Evolutionary conservation across 2,113 vertebrate genomes (phyloP).

Genomic region (Butorides virescens): DNA sequence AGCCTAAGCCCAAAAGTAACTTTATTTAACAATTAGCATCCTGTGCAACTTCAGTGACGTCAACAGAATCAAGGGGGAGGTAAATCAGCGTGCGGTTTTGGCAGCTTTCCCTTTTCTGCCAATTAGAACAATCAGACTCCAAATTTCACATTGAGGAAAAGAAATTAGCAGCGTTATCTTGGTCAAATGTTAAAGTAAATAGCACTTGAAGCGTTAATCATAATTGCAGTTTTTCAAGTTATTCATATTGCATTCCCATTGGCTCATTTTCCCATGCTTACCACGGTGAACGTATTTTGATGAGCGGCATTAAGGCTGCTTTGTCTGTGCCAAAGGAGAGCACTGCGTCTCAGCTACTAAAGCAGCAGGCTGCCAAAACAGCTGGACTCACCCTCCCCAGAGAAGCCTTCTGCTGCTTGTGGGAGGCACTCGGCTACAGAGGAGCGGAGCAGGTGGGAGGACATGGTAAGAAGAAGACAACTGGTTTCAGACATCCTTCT

Average conservation of each 20-base stretch:
- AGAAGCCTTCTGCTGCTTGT: not conserved
- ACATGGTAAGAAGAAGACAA: not conserved
- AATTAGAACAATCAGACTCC: slow-evolving; percentile 35
- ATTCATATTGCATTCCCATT: not conserved
- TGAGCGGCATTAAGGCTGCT: not conserved
- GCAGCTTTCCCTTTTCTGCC: slow-evolving; percentile 12
- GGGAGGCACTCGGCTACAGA: not conserved
- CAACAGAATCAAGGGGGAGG: not conserved
- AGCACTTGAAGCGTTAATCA: not conserved
- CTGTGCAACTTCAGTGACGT: not conserved
- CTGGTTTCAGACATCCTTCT: not conserved
- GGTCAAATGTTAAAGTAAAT: slow-evolving; percentile 48
- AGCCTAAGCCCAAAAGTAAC: not conserved
- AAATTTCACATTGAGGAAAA: slow-evolving; percentile 27
- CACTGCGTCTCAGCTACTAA: not conserved
- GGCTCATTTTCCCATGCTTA: not conserved
- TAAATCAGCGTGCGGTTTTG: slow-evolving; percentile 11
- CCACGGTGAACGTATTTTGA: not conserved
- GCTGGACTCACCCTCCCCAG: not conserved
- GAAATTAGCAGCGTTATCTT: slow-evolving; percentile 28
- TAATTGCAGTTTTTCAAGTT: not conserved
- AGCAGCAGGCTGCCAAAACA: not conserved
- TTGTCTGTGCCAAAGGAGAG: not conserved
- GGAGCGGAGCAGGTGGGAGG: not conserved
- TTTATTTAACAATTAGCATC: slow-evolving; percentile 5